Conservation (phyloP, 2,888 invertebrate species). For the Conops quadrifasciatus region DNA sequence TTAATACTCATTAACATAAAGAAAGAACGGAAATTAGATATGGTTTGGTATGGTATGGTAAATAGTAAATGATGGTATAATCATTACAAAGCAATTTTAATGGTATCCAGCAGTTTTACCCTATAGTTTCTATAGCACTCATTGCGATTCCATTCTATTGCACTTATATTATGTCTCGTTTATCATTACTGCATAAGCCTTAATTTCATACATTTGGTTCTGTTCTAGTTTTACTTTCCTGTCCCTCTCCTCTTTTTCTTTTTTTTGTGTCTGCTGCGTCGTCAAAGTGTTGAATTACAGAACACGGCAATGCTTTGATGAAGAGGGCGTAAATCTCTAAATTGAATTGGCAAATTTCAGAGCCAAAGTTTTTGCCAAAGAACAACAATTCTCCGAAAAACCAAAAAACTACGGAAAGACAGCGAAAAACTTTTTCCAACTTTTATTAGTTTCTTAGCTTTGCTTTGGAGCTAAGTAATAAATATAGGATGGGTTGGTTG, state of each 20-base stretch:
- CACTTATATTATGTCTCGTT: no score
- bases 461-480: not conserved
- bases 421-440: conserved; percentile 13
- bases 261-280: not conserved
- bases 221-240: not conserved
- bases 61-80: no score
- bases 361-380: not conserved
- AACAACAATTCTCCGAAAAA: not conserved
- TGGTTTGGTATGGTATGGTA: no score
- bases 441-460: conserved; percentile 13
- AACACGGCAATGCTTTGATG: not conserved
- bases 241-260: not conserved
- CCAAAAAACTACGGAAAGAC: no score
- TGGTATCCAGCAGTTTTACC: no score
- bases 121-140: no score
- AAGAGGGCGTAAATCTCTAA: not conserved
- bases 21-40: no score
- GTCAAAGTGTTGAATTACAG: conserved; percentile 13
- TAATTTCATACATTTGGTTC: not conserved
- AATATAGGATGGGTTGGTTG: not conserved
- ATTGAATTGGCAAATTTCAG: conserved; percentile 22
- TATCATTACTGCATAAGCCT: no score
- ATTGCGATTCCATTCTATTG: no score
- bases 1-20: no score
- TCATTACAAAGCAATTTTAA: no score